Conservation (phyloP, 2,797 vertebrate species). For the Adelosebastes latens region DNA sequence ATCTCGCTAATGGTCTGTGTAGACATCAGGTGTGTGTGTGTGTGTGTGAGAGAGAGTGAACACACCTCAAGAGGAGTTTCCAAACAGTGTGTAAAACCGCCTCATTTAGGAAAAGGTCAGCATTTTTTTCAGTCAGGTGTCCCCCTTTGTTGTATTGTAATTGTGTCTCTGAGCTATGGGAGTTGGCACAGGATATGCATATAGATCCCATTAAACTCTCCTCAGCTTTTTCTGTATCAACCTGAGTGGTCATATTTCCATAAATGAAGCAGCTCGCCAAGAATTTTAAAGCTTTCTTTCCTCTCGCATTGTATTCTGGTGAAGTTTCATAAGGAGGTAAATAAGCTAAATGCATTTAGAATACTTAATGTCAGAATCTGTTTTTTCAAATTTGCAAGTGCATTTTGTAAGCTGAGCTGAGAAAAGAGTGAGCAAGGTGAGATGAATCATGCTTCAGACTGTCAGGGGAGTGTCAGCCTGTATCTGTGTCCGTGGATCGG, state of each 20-base stretch:
- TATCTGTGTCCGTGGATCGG: slow-evolving; percentile 2
- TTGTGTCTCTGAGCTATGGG: slow-evolving; percentile 45
- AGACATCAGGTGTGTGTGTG: slow-evolving; percentile 38
- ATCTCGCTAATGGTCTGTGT: slow-evolving; percentile 60
- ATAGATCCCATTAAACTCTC: slow-evolving; percentile 36
- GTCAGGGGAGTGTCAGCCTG: not conserved
- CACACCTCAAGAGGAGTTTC: slow-evolving; percentile 42
- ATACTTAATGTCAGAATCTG: not conserved
- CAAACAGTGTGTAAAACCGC: slow-evolving; percentile 42
- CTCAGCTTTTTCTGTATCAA: slow-evolving; percentile 1
- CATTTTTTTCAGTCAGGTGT: slow-evolving; percentile 40
- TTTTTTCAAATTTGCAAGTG: not conserved
- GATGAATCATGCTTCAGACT: slow-evolving; percentile 24
- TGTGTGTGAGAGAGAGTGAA: slow-evolving; percentile 2
- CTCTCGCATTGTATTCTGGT: not conserved
- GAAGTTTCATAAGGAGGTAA: not conserved
- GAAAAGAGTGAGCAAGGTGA: not conserved
- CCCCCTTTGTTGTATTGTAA: slow-evolving; percentile 51
- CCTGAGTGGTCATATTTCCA: slow-evolving; percentile 20
- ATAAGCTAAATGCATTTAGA: not conserved
- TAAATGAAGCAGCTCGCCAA: not conserved
- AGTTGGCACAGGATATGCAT: slow-evolving; percentile 26
- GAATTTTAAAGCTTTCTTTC: slow-evolving; percentile 5
- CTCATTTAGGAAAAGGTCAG: slow-evolving; percentile 73
- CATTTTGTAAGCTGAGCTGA: not conserved